Conservation (phyloP, 2,797 vertebrate species). For the Enteromius radiatus region DNA sequence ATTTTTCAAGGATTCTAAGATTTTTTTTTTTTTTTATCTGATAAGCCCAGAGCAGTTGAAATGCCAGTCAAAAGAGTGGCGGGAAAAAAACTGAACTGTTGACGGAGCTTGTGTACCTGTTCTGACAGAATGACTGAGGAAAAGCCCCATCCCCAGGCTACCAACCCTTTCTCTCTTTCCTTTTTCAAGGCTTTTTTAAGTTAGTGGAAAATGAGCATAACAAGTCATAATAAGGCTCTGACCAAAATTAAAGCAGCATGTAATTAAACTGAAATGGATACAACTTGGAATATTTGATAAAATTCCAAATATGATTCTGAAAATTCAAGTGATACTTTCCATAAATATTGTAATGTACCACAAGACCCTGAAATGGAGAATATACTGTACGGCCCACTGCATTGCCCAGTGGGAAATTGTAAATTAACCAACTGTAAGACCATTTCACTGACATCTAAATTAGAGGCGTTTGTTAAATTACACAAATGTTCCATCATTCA, state of each 20-base stretch:
- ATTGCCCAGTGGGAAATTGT: not conserved
- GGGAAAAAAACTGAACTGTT: conserved; percentile 25
- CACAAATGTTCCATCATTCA: conserved; percentile 22
- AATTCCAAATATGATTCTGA: conserved; percentile 34
- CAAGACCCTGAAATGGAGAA: not conserved
- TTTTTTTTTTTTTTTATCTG: conserved; percentile 84
- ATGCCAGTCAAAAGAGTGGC: conserved; percentile 76
- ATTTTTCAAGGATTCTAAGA: conserved; percentile 81
- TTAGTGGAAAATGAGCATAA: conserved; percentile 28
- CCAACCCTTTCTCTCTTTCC: conserved; percentile 69
- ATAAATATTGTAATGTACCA: conserved; percentile 28
- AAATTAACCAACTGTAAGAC: conserved; percentile 11
- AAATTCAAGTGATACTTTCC: conserved; percentile 18
- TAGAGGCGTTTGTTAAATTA: conserved; percentile 4
- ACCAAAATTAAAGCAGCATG: conserved; percentile 60
- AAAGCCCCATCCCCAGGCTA: conserved; percentile 73
- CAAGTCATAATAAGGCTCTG: conserved; percentile 35
- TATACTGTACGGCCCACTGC: not conserved
- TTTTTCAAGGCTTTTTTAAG: conserved; percentile 63
- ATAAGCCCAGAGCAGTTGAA: conserved; percentile 81
- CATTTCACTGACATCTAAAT: conserved; percentile 15
- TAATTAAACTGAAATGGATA: conserved; percentile 64
- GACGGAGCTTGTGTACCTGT: conserved; percentile 34
- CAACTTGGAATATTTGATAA: conserved; percentile 18
- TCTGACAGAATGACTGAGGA: conserved; percentile 57